Conservation (phyloP, 2,113 vertebrate genomes). For the Clarias macrocephalus region DNA sequence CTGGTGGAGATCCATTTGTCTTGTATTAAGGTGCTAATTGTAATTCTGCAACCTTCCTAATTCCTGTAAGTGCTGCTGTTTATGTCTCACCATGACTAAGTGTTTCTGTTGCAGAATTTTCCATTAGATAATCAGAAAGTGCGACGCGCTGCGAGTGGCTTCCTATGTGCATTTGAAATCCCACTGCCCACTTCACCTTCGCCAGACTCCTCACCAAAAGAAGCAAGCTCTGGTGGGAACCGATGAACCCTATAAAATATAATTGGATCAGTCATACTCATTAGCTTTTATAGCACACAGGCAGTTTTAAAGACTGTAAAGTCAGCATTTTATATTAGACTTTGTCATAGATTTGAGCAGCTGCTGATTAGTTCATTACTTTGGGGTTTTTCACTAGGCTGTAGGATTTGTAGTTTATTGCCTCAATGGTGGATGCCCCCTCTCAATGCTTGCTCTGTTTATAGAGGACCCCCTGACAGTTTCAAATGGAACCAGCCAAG, state of each 20-base stretch:
- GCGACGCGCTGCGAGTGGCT: slow-evolving; percentile 81
- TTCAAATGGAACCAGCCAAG: slow-evolving; percentile 68
- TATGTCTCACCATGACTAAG: slow-evolving; percentile 11
- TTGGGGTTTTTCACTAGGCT: background rate
- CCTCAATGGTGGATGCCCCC: background rate
- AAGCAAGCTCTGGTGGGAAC: slow-evolving; percentile 69
- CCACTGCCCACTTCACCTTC: slow-evolving; percentile 79
- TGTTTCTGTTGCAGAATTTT: slow-evolving; percentile 74
- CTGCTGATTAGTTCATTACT: background rate
- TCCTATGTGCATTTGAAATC: slow-evolving; percentile 84
- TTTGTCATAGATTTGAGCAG: background rate
- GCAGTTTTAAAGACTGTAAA: background rate
- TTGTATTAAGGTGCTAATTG: slow-evolving; percentile 80
- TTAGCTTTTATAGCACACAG: background rate
- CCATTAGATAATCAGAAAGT: slow-evolving; percentile 88
- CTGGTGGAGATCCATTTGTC: slow-evolving; percentile 85
- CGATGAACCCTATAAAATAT: background rate
- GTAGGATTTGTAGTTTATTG: slow-evolving; percentile 1
- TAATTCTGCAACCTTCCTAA: background rate
- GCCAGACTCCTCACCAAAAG: slow-evolving; percentile 72
- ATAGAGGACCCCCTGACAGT: slow-evolving; percentile 56
- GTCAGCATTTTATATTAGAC: background rate
- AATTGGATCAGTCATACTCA: background rate
- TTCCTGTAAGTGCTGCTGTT: slow-evolving; percentile 7
- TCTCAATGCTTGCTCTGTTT: background rate